Evolutionary conservation across 2,888 invertebrate genomes (phyloP), one percentile per base, ranked within the genome.

Genomic region (Synergus laeviventris): DNA sequence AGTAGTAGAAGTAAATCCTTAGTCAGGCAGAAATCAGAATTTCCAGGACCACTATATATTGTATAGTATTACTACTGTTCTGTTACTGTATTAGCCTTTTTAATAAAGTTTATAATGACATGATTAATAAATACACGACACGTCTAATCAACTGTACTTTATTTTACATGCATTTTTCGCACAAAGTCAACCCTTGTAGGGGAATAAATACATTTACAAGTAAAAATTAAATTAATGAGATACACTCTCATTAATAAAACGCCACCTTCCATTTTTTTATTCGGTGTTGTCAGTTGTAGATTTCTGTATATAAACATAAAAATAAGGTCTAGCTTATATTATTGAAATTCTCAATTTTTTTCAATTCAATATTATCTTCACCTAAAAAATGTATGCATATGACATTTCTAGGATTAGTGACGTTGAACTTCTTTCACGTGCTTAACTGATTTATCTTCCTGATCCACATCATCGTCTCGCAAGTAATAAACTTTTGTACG

Each of bases 401-500:
- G 4, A 24, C 24, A 59, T 12, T 59, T 42, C 3, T 59, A 14
- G 54, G 49, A 18, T 7, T 79, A 85, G 18, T 81, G 83, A 70
- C 79, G 79, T 42, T 78, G 80, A 36, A 78, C 60, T 42, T 85
- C 82, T 0, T 82, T 60, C 7, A 81, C 78, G 14, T 82, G 76
- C 18, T 85, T 82, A 9, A 74, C 77, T 49, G 75, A 21, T 39
- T 36, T 60, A 7, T 73, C 76, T 16, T 84, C 84, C 5, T 80
- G 76, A 0, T 84, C 80, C 9, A 78, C 54, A 0, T 80, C 78
- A 0, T 84, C 86, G 11, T 86, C 81, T 64, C 86, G 84, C 45
- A 88, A 39, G 74, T 87, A 89, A 74, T 89, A 90, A 70, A 90
- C 74, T 73, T 89, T 87, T 75, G 85, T 89, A 12, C 86, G 88